A percentile compares a stretch with the other conserved stretches of the same genome.
These are phyloP conservation scores for Heterodera schachtii DNA, from an alignment of 1,140 invertebrate genomes.

Conservation along the genomic window DNA sequence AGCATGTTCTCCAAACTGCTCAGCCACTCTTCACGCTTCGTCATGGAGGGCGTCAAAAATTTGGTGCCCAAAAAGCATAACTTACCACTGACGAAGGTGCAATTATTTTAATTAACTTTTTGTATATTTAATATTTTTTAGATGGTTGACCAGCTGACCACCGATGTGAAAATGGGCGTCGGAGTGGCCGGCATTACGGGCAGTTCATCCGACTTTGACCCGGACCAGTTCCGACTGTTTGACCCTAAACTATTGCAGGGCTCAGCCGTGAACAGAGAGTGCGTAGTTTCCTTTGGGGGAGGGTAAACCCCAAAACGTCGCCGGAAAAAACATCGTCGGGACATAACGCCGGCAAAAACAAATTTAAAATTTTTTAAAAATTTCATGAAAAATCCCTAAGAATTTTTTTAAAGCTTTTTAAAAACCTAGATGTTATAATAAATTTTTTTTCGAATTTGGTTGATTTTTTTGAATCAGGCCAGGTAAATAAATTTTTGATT, in stretches of 20 bases:
- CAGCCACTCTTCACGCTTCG: constrained; percentile 92
- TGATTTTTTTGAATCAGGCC: too few relatives aligned
- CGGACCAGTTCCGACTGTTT: constrained; percentile 85
- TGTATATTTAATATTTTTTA: constrained; percentile 32
- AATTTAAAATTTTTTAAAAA: too few relatives aligned
- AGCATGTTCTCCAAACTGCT: constrained; percentile 98
- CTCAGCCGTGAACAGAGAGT: constrained; percentile 69
- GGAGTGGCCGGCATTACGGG: constrained; percentile 6
- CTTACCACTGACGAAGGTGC: constrained; percentile 79
- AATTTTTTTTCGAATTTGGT: too few relatives aligned
- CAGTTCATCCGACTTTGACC: constrained; percentile 70
- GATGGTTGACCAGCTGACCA: constrained; percentile 87
- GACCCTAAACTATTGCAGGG: constrained; percentile 86
- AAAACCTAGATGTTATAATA: too few relatives aligned
- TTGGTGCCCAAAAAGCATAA: constrained; percentile 96
- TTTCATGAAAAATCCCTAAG: too few relatives aligned
- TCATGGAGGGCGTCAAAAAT: constrained; percentile 99
- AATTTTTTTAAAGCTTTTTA: too few relatives aligned
- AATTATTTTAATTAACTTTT: background rate
- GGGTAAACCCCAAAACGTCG: background rate
- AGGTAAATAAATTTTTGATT: too few relatives aligned
- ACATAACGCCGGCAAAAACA: background rate
- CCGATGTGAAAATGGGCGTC: constrained; percentile 69
- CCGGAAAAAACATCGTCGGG: background rate
- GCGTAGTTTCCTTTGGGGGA: constrained; percentile 26